A percentile compares a stretch with the other conserved stretches of the same genome.
Conservation (phyloP, 2,113 vertebrate species). For the Mormyrus lacerda region DNA sequence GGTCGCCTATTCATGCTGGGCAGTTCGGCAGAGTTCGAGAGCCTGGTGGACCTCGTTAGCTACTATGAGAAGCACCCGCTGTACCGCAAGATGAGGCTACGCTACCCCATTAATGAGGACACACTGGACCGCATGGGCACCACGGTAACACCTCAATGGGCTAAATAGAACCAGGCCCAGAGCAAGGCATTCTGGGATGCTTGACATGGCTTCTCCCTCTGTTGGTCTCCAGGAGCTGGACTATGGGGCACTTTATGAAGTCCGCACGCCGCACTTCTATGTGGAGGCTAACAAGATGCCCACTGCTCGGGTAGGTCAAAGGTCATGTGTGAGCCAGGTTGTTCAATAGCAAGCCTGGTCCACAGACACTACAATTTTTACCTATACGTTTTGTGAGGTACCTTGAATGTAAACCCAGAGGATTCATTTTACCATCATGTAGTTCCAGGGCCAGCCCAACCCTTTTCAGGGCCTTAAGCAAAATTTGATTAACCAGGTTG, state of each 20-base stretch:
- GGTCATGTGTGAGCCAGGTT: background rate
- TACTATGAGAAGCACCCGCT: conserved; percentile 78
- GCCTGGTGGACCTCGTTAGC: conserved; percentile 73
- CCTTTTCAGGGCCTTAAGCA: background rate
- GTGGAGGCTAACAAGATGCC: conserved; percentile 86
- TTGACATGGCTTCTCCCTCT: background rate
- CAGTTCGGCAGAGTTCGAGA: conserved; percentile 77
- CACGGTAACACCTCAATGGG: conserved; percentile 49
- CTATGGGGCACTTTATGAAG: conserved; percentile 75
- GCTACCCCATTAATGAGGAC: conserved; percentile 81
- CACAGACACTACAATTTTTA: background rate
- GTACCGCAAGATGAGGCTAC: conserved; percentile 79
- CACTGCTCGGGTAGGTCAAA: conserved; percentile 64
- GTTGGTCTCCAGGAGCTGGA: conserved; percentile 66
- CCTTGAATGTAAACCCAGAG: background rate
- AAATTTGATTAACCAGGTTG: background rate
- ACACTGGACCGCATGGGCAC: conserved; percentile 81
- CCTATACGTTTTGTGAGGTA: background rate
- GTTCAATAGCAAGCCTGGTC: background rate
- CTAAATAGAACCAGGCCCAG: background rate
- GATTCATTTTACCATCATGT: background rate
- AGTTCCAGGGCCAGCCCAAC: background rate
- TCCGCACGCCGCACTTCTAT: conserved; percentile 75
- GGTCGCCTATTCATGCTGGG: conserved; percentile 78
- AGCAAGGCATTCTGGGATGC: background rate